phyloP scores from a whole-genome alignment of 2,888 invertebrate genomes.

The Idaea straminata region DNA sequence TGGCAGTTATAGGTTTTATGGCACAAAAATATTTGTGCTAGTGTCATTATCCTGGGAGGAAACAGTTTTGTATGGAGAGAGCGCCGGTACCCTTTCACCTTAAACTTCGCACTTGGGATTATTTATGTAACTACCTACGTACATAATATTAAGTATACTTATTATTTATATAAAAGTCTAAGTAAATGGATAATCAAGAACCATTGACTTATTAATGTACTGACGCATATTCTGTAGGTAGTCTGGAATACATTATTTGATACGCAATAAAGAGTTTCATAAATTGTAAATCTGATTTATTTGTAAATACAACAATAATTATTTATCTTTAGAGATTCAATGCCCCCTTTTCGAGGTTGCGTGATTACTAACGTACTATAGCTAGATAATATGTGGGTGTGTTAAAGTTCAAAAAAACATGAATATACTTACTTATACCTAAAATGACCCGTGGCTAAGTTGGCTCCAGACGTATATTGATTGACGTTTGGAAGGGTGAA shows the following conservation, averaged over 20 bases:
- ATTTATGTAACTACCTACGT: too few species aligned
- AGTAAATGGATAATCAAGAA: background rate
- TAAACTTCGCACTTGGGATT: too few species aligned
- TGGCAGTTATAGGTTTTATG: too few species aligned
- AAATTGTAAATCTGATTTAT: slow-evolving; percentile 34
- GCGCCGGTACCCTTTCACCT: too few species aligned
- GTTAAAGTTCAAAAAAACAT: slow-evolving; percentile 6
- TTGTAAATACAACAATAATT: slow-evolving; percentile 20
- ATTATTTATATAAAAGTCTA: background rate
- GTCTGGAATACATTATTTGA: background rate
- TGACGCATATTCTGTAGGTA: background rate
- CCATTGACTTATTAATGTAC: background rate
- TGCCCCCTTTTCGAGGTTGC: slow-evolving; percentile 21
- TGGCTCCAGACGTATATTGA: too few species aligned
- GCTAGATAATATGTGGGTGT: background rate
- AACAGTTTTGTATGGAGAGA: too few species aligned
- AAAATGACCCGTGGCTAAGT: background rate
- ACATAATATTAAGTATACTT: too few species aligned
- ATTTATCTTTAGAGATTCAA: slow-evolving; percentile 22
- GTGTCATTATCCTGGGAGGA: too few species aligned
- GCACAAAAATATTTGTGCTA: too few species aligned
- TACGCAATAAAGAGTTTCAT: slow-evolving; percentile 38
- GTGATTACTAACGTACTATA: slow-evolving; percentile 1
- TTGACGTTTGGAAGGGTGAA: too few species aligned
- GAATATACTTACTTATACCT: background rate